These are phyloP conservation scores for Peromyscus melanophrys DNA, from an alignment of 2,797 vertebrate genomes.

Conservation along the genomic window DNA sequence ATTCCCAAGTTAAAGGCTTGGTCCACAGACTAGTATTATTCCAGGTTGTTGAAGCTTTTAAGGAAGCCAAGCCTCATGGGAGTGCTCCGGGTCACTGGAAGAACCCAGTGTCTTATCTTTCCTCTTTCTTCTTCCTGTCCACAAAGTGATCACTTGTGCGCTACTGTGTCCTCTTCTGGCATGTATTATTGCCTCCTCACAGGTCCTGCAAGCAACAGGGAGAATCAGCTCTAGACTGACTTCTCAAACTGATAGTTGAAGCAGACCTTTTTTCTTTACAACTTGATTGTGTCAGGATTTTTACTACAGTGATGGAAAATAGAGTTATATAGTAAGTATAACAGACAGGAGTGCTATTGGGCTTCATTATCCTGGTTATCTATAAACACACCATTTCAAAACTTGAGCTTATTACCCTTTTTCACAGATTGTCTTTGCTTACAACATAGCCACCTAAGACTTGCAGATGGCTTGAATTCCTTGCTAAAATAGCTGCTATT, in stretches of 20 bases:
- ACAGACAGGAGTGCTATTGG: background rate
- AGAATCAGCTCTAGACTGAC: background rate
- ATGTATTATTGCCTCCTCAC: background rate
- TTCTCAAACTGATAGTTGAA: background rate
- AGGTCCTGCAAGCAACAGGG: background rate
- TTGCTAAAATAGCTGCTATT: conserved; percentile 32
- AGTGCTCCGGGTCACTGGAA: background rate
- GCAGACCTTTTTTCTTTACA: background rate
- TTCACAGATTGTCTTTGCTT: background rate
- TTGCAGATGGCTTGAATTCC: background rate
- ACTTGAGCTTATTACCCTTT: background rate
- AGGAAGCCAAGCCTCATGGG: background rate
- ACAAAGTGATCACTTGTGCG: background rate
- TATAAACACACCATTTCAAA: background rate
- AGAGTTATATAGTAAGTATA: background rate
- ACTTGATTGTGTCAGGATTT: background rate
- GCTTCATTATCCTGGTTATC: background rate
- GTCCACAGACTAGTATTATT: background rate
- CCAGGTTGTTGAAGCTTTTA: background rate
- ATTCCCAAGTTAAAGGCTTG: background rate
- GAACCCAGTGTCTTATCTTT: background rate
- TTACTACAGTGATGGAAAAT: background rate
- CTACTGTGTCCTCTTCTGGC: background rate
- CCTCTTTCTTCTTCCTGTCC: background rate
- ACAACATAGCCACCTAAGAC: background rate